Conservation (phyloP, 2,888 invertebrate species). For the Drosophila anomelani region DNA sequence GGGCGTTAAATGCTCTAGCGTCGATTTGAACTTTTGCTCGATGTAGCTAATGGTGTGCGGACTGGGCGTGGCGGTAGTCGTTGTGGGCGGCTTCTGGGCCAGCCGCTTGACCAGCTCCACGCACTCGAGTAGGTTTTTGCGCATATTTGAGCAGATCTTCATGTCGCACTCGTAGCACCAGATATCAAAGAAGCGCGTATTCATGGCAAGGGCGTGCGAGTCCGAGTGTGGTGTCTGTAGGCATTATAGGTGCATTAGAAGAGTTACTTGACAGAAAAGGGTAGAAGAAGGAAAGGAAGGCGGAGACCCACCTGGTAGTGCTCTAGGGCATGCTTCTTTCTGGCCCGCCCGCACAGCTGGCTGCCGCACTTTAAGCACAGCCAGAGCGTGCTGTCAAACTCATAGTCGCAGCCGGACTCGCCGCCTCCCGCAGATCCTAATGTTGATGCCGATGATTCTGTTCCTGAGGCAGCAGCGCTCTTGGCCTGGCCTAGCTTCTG, state of each 20-base stretch:
- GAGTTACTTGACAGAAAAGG: not conserved
- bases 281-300: accelerated
- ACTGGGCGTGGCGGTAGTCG: slow-evolving; percentile 10
- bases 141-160: slow-evolving; percentile 87
- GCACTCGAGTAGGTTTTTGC: slow-evolving; percentile 90
- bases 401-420: slow-evolving; percentile 69
- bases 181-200: slow-evolving; percentile 89
- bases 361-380: slow-evolving; percentile 93
- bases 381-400: slow-evolving; percentile 87
- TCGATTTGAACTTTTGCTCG: slow-evolving; percentile 73
- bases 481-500: slow-evolving; percentile 83
- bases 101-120: slow-evolving; percentile 90
- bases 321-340: slow-evolving; percentile 89
- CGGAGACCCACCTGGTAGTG: slow-evolving; percentile 87
- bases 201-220: slow-evolving; percentile 90
- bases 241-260: not conserved
- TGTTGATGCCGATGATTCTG: slow-evolving; percentile 74
- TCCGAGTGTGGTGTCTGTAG: slow-evolving; percentile 89
- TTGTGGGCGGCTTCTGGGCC: slow-evolving; percentile 72
- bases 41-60: slow-evolving; percentile 65
- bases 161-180: slow-evolving; percentile 93
- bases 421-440: slow-evolving; percentile 37
- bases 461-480: not conserved
- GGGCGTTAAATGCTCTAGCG: slow-evolving; percentile 67
- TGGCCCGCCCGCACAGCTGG: slow-evolving; percentile 89